Percentiles rank a stretch among this genome's conserved stretches.
These are phyloP conservation scores for Myiothlypis chrysogaster DNA, from an alignment of 2,797 vertebrate genomes.

Conservation along the genomic window DNA sequence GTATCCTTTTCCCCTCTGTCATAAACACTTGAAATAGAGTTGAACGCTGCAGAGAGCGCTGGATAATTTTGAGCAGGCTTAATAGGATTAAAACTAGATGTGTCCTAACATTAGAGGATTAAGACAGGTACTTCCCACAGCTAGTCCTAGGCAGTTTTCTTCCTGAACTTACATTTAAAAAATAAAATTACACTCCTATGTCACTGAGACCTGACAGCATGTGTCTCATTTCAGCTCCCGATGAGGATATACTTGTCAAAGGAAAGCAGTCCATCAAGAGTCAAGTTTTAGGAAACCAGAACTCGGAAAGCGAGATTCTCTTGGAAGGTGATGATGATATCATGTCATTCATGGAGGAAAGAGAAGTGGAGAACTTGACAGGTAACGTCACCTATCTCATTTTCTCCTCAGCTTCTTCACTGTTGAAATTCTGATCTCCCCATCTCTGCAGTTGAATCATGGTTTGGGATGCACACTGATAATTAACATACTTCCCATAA, in stretches of 20 bases:
- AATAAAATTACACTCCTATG: not conserved
- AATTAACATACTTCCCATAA: not conserved
- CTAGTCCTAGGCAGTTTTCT: not conserved
- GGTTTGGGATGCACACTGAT: not conserved
- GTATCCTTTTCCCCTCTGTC: not conserved
- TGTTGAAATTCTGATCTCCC: not conserved
- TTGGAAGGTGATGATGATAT: slow-evolving; percentile 93
- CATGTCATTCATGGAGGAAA: slow-evolving; percentile 93
- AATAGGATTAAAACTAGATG: slow-evolving; percentile 61
- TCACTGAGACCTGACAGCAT: slow-evolving; percentile 36
- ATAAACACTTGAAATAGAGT: not conserved
- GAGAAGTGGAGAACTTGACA: slow-evolving; percentile 92
- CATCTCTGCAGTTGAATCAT: not conserved
- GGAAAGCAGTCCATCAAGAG: slow-evolving; percentile 93
- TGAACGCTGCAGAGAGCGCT: not conserved
- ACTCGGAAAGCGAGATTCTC: slow-evolving; percentile 87
- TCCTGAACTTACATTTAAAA: not conserved
- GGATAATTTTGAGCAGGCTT: slow-evolving; percentile 43
- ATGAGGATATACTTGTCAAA: slow-evolving; percentile 92
- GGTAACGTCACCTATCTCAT: slow-evolving; percentile 78
- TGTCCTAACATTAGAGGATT: slow-evolving; percentile 1
- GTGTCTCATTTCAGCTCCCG: slow-evolving; percentile 79
- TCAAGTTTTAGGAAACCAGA: slow-evolving; percentile 91
- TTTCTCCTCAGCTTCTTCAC: slow-evolving; percentile 20
- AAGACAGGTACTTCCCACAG: not conserved